These are phyloP conservation scores for Scolopax mira DNA, from an alignment of 2,113 vertebrate species.

Conservation along the genomic window DNA sequence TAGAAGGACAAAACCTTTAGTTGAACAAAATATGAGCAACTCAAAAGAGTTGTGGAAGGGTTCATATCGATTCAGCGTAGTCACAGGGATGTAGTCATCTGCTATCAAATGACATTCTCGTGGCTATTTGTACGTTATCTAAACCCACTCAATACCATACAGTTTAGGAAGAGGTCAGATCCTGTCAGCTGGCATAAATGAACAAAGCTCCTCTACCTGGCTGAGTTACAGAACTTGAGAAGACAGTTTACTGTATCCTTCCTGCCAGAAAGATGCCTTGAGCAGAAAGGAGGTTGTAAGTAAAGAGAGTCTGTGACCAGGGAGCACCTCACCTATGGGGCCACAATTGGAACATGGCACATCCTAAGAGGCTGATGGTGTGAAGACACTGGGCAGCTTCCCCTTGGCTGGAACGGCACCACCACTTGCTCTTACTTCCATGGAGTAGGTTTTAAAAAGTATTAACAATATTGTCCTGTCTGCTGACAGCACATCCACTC, in stretches of 20 bases:
- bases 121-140: fast-evolving
- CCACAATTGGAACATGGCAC: background rate
- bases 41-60: background rate
- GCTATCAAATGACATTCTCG: background rate
- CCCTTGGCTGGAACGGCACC: background rate
- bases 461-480: background rate
- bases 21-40: background rate
- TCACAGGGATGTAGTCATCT: background rate
- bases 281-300: background rate
- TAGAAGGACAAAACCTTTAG: background rate
- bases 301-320: background rate
- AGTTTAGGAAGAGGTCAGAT: background rate
- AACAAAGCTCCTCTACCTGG: background rate
- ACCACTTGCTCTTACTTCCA: background rate
- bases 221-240: background rate
- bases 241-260: background rate
- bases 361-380: fast-evolving
- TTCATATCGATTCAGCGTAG: background rate
- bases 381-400: background rate
- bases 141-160: background rate
- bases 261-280: background rate
- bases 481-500: background rate
- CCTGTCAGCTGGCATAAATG: background rate
- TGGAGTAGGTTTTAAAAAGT: background rate
- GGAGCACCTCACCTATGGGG: background rate